Base-by-base conservation (phyloP, 1,140 invertebrate genomes). In the Steinernema khuongi region DNA sequence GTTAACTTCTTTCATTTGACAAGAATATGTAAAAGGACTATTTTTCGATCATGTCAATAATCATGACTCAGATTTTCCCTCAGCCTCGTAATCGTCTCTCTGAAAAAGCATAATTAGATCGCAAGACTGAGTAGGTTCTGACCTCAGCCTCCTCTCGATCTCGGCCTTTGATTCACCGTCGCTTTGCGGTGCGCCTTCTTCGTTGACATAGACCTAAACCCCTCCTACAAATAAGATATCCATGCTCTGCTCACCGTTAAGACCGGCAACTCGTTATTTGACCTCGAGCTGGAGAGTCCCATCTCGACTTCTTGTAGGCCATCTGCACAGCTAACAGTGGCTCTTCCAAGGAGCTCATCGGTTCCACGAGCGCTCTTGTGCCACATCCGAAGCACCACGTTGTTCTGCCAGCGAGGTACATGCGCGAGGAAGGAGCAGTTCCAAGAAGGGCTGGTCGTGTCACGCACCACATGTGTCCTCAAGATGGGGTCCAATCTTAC, bases 231-330 rank as follows among this genome's bases (percentile, higher is more conserved):
- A n/a, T n/a, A n/a, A n/a, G n/a, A n/a, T n/a, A n/a, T n/a, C n/a
- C n/a, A n/a, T n/a, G n/a, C n/a, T n/a, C n/a, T n/a, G n/a, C 50
- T 60, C 50, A 60, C 50, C 19, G 11, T 60, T 60, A 60, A 26
- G 19, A 60, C 26, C 2, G 50, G 50, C 4, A 60, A 60, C 19
- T 14, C 50, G 26, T 22, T 22, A 22, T 4, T 14, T 14, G 50
- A 7, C 14, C 26, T 26, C 50, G 50, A 7, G 22, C 14, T 22
- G 50, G 26, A 26, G 50, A n/a, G 4, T 22, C 26, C 26, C 50
- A 60, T 60, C 19, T 60, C 11, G 19, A 60, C 4, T 4, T 60
- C 14, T 22, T 60, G 50, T 7, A 60, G 14, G 50, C 7, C 50
- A 22, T 22, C 4, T 22, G 11, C 19, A 7, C 50, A 60, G 50